These are phyloP conservation scores for Parthenolecanium corni DNA, from an alignment of 2,888 invertebrate genomes.

Conservation along the genomic window DNA sequence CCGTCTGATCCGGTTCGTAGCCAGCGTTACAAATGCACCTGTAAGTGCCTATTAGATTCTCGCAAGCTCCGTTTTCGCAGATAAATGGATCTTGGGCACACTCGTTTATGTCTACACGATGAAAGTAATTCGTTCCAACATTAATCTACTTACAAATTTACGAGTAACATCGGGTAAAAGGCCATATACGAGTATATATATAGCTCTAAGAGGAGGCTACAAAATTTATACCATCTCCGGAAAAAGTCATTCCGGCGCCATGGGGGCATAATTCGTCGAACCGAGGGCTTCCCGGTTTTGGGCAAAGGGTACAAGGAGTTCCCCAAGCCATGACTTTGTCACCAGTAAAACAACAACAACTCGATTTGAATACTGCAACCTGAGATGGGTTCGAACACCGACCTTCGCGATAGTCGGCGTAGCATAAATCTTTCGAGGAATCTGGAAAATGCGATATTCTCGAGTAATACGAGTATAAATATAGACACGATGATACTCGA, in stretches of 20 bases:
- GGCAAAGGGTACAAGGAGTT: slow-evolving; percentile 63
- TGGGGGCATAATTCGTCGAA: slow-evolving; percentile 63
- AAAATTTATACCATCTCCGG: slow-evolving; percentile 50
- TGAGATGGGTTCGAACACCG: slow-evolving; percentile 64
- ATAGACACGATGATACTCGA: neutral
- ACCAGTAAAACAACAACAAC: slow-evolving; percentile 67
- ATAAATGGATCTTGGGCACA: slow-evolving; percentile 66
- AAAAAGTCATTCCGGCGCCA: slow-evolving; percentile 65
- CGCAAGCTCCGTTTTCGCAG: slow-evolving; percentile 74
- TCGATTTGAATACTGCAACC: slow-evolving; percentile 67
- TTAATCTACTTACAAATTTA: neutral
- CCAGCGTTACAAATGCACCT: slow-evolving; percentile 71
- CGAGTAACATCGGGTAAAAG: neutral
- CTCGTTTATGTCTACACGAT: slow-evolving; percentile 56
- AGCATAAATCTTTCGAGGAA: slow-evolving; percentile 69
- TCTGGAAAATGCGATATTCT: slow-evolving; percentile 44
- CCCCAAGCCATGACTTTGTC: slow-evolving; percentile 71
- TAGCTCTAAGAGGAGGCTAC: neutral
- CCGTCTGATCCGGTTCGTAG: slow-evolving; percentile 59
- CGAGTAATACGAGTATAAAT: neutral
- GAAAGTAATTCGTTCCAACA: neutral
- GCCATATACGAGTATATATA: neutral
- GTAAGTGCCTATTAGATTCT: slow-evolving; percentile 69
- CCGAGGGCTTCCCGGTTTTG: slow-evolving; percentile 53
- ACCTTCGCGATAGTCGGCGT: slow-evolving; percentile 62